Percentiles rank a stretch among this genome's conserved stretches.
Evolutionary conservation across 2,797 vertebrate species (phyloP).

Genomic region (Sebastes elongatus): DNA sequence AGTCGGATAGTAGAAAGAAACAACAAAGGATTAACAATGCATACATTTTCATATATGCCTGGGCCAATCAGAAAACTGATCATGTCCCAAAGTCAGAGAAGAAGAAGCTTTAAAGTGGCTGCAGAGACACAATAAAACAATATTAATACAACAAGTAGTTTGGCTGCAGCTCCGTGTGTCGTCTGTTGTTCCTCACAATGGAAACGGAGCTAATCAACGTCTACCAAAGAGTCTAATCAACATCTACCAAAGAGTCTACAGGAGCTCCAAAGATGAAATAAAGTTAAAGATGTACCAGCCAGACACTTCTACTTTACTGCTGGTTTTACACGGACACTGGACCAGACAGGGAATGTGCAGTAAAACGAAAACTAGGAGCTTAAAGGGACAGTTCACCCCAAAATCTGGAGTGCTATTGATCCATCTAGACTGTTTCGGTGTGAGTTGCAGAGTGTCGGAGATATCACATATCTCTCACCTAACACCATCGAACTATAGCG

Average conservation of each 20-base stretch:
- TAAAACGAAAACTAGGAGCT: no score
- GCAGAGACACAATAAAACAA: neutral
- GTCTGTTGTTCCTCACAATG: neutral
- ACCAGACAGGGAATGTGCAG: neutral
- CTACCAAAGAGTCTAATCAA: no score
- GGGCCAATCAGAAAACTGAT: slow-evolving; percentile 2
- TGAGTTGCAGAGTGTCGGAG: no score
- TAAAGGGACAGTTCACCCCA: neutral
- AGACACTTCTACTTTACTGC: no score
- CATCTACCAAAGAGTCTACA: no score
- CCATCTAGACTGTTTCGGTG: no score
- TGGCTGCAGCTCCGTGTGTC: neutral
- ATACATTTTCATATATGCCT: neutral
- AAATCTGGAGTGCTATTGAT: neutral
- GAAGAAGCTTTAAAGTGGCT: neutral
- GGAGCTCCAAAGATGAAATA: no score
- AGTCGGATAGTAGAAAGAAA: neutral
- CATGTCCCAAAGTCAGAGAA: slow-evolving; percentile 18
- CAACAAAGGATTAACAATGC: slow-evolving; percentile 16
- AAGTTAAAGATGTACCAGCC: no score
- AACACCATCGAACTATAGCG: no score
- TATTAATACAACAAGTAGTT: neutral
- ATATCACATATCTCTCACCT: no score
- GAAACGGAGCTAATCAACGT: neutral
- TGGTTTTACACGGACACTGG: neutral